Base-by-base conservation (phyloP, 1,140 invertebrate genomes). In the Formica exsecta region DNA sequence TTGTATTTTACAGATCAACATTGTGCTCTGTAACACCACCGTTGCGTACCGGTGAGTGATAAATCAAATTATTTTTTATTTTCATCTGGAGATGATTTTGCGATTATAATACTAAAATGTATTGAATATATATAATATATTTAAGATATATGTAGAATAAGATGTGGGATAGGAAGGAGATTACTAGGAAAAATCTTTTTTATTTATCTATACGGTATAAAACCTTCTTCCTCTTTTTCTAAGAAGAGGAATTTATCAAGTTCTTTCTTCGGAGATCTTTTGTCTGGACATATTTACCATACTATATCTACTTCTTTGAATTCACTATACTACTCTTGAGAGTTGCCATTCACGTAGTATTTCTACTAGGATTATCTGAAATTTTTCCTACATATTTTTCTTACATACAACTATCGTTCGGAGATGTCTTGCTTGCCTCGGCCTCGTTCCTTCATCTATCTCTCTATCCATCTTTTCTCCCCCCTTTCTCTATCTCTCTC, bases 351-450 rank as follows among this genome's bases (percentile, higher is more conserved):
- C 11, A 11, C 22, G 11, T 64, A 1, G 19, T 36, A 44, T 77
- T 48, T 48, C 13, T 7, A n/a, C 13, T 66, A 79, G 65, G 65
- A 79, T 29, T 66, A 48, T 48, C n/a, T 65, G n/a, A 48, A 66
- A 79, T 66, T 79, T 66, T 79, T 36, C 22, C 61, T 66, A 44
- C 41, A 64, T 77, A 48, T 74, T 51, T 51, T 51, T 51, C 48
- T 51, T 51, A 19, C 48, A 22, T 65, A 66, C 29, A 16, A 32
- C 13, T 71, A 57, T 48, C 66, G 7, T 32, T 16, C 0, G 8
- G 32, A 74, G 70, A 75, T 41, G 22, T 41, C 8, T 51, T n/a
- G 48, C 5, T 76, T 36, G 16, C 36, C 5, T 62, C 54, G 54
- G 19, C 22, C 57, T 61, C 22, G 29, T 16, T 36, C 13, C 59